A percentile compares a stretch with the other conserved stretches of the same genome.
These are phyloP conservation scores for Eumacrocentrus americanus DNA, from an alignment of 2,888 invertebrate species.

Conservation along the genomic window DNA sequence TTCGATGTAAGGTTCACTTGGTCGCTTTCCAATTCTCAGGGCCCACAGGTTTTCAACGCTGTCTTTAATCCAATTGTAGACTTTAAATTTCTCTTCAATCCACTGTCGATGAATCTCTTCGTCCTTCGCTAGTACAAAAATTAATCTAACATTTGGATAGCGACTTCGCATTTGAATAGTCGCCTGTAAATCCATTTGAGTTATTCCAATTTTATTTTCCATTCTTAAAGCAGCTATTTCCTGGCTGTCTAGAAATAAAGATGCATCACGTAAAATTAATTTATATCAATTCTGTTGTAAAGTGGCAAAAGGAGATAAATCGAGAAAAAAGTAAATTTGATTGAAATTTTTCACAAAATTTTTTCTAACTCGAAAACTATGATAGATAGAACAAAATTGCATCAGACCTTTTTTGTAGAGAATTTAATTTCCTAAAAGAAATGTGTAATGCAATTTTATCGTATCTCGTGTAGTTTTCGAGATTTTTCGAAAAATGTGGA, in stretches of 20 bases:
- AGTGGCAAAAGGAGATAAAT: no score
- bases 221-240: conserved; percentile 52
- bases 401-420: no score
- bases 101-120: conserved; percentile 52
- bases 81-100: conserved; percentile 50
- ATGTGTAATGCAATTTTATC: no score
- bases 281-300: no score
- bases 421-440: no score
- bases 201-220: conserved; percentile 54
- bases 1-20: conserved; percentile 25
- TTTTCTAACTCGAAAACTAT: no score
- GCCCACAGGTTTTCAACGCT: conserved; percentile 44
- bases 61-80: conserved; percentile 45
- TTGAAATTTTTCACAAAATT: no score
- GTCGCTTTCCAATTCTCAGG: conserved; percentile 36
- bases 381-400: no score
- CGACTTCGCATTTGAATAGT: conserved; percentile 56
- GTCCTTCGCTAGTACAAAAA: conserved; percentile 56
- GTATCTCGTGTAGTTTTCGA: no score
- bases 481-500: no score
- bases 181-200: conserved; percentile 57
- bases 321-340: no score
- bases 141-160: conserved; percentile 54
- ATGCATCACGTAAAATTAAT: no score
- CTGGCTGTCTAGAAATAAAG: conserved; percentile 45